A percentile compares a stretch with the other conserved stretches of the same genome.
Evolutionary conservation across 2,888 invertebrate genomes (phyloP).

Genomic region (Beris morrisii): DNA sequence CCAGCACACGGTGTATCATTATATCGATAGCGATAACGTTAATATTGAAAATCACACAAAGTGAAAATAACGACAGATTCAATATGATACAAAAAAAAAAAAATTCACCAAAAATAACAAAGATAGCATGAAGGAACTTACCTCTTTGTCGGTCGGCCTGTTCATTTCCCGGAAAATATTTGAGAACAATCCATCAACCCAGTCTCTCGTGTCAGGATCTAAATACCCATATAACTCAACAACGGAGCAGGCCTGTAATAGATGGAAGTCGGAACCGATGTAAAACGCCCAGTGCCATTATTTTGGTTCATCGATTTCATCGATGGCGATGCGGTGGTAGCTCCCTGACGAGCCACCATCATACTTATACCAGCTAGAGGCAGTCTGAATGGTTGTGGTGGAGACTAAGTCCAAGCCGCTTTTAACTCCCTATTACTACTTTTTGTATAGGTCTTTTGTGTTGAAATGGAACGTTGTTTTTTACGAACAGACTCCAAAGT

Average conservation of each 20-base stretch:
- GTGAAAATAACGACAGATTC: no score
- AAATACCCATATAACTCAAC: constrained; percentile 86
- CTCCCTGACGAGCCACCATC: not conserved
- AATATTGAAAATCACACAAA: no score
- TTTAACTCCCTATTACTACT: not conserved
- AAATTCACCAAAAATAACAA: no score
- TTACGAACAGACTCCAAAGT: no score
- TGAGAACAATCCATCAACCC: constrained; percentile 90
- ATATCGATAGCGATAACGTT: constrained; percentile 2
- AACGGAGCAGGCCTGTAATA: constrained; percentile 75
- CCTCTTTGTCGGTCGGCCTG: constrained; percentile 62
- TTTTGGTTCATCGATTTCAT: constrained; percentile 17
- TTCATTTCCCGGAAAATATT: constrained; percentile 91
- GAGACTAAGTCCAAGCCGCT: not conserved
- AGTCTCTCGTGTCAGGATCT: constrained; percentile 83
- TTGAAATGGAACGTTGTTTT: no score
- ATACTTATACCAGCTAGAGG: not conserved
- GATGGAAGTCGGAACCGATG: not conserved
- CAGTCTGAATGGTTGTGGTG: not conserved
- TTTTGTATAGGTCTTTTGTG: no score
- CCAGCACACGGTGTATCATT: not conserved
- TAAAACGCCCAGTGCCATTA: not conserved
- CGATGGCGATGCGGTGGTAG: not conserved
- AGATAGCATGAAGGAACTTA: constrained; percentile 42
- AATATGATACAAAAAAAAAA: no score